Evolutionary conservation across 2,797 vertebrate genomes (phyloP).

Genomic region (Cyclura pinguis): DNA sequence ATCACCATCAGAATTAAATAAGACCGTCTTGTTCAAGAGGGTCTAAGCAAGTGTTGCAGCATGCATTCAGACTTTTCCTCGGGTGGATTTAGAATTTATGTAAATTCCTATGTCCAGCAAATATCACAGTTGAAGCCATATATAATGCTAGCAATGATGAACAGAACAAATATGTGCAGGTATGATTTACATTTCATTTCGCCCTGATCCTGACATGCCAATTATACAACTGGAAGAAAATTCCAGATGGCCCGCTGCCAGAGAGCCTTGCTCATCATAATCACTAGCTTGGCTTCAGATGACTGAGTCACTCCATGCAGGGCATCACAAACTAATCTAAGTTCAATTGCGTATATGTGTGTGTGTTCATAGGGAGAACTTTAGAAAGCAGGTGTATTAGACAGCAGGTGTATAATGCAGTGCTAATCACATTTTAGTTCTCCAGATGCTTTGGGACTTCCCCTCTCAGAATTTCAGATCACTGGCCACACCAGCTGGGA

Average conservation of each 20-base stretch:
- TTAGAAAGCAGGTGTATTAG: too few relatives aligned
- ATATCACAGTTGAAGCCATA: neutral
- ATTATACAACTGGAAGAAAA: neutral
- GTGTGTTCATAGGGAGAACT: neutral
- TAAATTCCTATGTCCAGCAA: neutral
- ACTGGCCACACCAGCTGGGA: too few relatives aligned
- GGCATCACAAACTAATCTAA: neutral
- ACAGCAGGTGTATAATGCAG: neutral
- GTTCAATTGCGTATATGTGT: neutral
- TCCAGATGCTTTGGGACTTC: too few relatives aligned
- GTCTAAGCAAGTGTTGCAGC: neutral
- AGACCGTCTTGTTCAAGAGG: neutral
- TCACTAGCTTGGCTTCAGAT: neutral
- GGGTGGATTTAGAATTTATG: neutral
- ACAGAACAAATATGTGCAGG: slow-evolving; percentile 11
- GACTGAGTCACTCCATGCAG: neutral
- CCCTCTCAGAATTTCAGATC: too few relatives aligned
- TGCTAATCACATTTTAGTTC: neutral
- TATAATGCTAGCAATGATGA: slow-evolving; percentile 30
- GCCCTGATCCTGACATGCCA: neutral
- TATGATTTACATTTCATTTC: neutral
- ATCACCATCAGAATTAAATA: neutral
- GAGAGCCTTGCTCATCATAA: neutral
- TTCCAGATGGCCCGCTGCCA: neutral
- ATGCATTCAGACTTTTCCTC: neutral